Conservation (phyloP, 2,113 vertebrate species). For the Prolemur simus region DNA sequence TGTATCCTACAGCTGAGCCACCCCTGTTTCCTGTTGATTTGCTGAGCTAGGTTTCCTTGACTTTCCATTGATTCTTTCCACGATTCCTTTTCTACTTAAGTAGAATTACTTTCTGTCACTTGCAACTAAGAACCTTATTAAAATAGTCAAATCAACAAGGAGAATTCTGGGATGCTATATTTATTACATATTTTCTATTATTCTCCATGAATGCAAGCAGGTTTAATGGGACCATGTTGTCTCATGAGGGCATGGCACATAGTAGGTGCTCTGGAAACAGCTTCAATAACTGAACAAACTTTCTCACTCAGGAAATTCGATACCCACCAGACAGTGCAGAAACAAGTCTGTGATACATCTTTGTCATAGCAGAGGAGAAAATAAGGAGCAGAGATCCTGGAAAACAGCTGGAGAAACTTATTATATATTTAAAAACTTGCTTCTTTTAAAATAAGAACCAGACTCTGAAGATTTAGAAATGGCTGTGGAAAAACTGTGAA, state of each 20-base stretch:
- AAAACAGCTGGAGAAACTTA: neutral
- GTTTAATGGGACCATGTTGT: neutral
- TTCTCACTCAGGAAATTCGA: neutral
- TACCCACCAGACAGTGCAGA: neutral
- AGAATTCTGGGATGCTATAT: neutral
- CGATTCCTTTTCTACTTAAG: neutral
- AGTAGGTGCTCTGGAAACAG: neutral
- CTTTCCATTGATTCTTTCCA: neutral
- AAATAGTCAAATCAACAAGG: neutral
- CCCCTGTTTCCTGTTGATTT: neutral
- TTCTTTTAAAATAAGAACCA: constrained; percentile 53
- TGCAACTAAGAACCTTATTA: neutral
- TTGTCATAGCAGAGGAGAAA: neutral
- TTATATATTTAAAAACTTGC: neutral
- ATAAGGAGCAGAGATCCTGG: neutral
- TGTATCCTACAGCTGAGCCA: neutral
- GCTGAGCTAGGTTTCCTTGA: neutral
- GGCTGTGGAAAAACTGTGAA: neutral
- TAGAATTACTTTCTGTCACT: neutral
- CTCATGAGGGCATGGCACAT: neutral
- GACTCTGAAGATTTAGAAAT: constrained; percentile 27
- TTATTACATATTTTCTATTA: neutral
- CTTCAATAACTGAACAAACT: neutral
- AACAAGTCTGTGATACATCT: neutral
- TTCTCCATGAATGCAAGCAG: neutral